Percentiles rank a stretch among this genome's conserved stretches.
Evolutionary conservation across 2,113 vertebrate species (phyloP).

Genomic region (Parus major): DNA sequence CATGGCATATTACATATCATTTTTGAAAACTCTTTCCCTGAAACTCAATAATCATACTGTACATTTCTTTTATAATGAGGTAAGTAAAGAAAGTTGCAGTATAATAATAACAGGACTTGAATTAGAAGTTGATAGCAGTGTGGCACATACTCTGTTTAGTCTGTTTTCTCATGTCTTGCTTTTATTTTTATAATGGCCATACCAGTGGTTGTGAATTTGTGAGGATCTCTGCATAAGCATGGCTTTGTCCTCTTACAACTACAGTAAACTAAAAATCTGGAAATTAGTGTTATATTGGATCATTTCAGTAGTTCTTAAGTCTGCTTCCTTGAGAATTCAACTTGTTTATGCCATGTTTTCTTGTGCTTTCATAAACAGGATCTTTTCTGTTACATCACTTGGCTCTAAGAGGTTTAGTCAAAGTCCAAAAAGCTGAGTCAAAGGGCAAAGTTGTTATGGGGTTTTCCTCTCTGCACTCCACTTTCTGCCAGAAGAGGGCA

Average conservation of each 20-base stretch:
- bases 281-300: background rate
- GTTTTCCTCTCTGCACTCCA: background rate
- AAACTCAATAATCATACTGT: conserved; percentile 98
- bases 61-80: conserved; percentile 99
- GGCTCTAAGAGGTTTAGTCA: background rate
- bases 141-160: background rate
- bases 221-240: background rate
- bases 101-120: background rate
- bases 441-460: background rate
- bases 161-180: background rate
- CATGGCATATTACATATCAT: conserved; percentile 99
- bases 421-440: background rate
- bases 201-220: background rate
- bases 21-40: conserved; percentile 96
- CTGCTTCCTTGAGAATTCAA: background rate
- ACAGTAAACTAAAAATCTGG: background rate
- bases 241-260: background rate
- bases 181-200: background rate
- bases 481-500: conserved; percentile 54
- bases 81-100: conserved; percentile 68
- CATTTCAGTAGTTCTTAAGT: background rate
- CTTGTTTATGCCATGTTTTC: background rate
- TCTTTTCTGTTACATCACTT: background rate
- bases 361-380: background rate
- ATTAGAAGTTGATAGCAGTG: background rate